These are phyloP conservation scores for Apostichopus japonicus DNA, from an alignment of 35 echinoderm and acorn worm genomes.

Conservation along the genomic window DNA sequence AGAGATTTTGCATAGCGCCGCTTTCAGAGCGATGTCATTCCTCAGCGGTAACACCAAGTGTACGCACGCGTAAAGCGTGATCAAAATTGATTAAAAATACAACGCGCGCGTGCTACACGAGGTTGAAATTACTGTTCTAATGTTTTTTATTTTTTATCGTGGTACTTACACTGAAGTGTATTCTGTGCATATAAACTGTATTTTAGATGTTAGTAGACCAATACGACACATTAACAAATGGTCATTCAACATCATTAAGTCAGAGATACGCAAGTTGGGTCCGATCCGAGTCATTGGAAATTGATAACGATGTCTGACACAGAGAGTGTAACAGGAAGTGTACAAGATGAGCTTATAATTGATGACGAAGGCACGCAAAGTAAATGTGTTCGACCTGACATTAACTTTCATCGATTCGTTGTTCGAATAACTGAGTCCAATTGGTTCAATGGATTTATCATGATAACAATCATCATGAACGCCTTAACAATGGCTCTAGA, in stretches of 20 bases:
- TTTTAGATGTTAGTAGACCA: too few relatives aligned
- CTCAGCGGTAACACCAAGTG: too few relatives aligned
- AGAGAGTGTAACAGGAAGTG: background rate
- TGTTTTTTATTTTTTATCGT: too few relatives aligned
- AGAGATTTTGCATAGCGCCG: too few relatives aligned
- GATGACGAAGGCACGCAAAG: constrained; percentile 77
- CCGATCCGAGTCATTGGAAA: background rate
- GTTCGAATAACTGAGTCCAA: constrained; percentile 80
- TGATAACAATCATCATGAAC: constrained; percentile 91
- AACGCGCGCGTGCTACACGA: too few relatives aligned
- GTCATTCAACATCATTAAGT: background rate
- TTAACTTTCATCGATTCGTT: constrained; percentile 86
- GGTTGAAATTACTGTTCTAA: too few relatives aligned
- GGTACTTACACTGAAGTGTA: background rate
- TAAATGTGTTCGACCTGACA: constrained; percentile 79
- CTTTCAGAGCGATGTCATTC: too few relatives aligned
- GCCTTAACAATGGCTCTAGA: constrained; percentile 94
- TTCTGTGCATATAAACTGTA: too few relatives aligned
- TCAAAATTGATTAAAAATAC: too few relatives aligned
- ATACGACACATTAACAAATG: background rate
- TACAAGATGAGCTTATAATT: constrained; percentile 71
- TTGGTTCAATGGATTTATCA: constrained; percentile 90
- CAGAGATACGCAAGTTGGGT: too few relatives aligned
- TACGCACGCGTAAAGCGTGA: too few relatives aligned
- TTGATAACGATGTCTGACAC: background rate